Evolutionary conservation across 1,140 invertebrate species (phyloP).

Genomic region (Dysdera silvatica): DNA sequence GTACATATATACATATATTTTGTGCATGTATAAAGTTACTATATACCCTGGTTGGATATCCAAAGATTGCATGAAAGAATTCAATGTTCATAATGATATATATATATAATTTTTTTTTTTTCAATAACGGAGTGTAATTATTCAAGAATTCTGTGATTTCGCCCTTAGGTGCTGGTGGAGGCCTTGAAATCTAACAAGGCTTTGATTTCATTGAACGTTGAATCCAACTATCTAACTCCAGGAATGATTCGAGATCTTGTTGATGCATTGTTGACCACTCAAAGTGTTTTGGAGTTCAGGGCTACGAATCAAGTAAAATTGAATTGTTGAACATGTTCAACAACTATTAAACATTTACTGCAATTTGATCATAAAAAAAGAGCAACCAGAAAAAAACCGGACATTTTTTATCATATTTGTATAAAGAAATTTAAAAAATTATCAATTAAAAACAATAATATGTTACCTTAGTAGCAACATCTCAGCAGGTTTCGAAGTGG

Average conservation of each 20-base stretch:
- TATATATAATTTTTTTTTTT: background rate
- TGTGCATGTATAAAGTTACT: too few species aligned
- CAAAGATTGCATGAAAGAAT: too few species aligned
- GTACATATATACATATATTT: too few species aligned
- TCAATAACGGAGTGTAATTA: background rate
- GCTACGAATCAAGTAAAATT: conserved; percentile 82
- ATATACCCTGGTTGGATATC: too few species aligned
- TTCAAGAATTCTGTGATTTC: conserved; percentile 8
- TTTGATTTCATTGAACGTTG: conserved; percentile 82
- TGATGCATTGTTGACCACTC: conserved; percentile 72
- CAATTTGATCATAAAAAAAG: too few species aligned
- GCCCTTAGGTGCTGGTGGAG: conserved; percentile 66
- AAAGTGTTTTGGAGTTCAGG: conserved; percentile 82
- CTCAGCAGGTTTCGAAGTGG: too few species aligned
- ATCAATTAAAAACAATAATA: background rate
- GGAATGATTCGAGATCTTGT: conserved; percentile 67
- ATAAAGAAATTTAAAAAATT: too few species aligned
- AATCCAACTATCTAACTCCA: conserved; percentile 89
- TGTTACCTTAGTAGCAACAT: too few species aligned
- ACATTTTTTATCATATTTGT: background rate
- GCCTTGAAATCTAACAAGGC: conserved; percentile 78
- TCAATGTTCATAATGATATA: background rate
- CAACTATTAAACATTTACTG: too few species aligned
- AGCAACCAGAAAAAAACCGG: too few species aligned
- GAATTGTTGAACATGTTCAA: background rate